Base-by-base conservation (phyloP, 2,797 vertebrate species). In the Acipenser ruthenus region DNA sequence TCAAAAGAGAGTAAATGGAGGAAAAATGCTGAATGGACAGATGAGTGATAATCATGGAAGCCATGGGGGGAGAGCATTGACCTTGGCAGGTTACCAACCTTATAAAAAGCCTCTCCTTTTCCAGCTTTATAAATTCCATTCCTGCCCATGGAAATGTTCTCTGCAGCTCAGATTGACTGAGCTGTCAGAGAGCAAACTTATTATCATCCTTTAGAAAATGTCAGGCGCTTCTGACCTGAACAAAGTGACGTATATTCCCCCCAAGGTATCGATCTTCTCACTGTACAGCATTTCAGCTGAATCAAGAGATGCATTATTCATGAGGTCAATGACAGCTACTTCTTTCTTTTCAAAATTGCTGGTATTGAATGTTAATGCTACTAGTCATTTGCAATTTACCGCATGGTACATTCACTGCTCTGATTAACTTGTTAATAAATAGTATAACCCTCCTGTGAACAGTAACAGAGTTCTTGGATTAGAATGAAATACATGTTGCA, bases 91-190 rank as follows among this genome's bases (percentile, higher is more conserved):
- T 49, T 49, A 9, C 59, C 52, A 37, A 15, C 51, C 23, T 13
- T 51, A 51, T 60, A 11, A 49, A 15, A 10, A 5, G 15, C 51
- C 59, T 49, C 15, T 15, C 48, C 58, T 50, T 18, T 62, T 47
- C 66, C 6, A 50, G 1, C 10, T 37, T 49, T 11, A 50, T 52
- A 15, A 66, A 65, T 15, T 11, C 50, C 50, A 8, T 58, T 11
- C 60, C 56, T 49, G 51, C 49, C 50, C 47, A 13, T 58, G 60
- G 50, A 62, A 56, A 53, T 63, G n/a, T 66, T 50, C 55, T 64
- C 56, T 72, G 73, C 64, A 73, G 65, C 67, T 74, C 71, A 73
- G 65, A 70, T 63, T 68, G 74, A 75, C 69, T 47, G 71, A 73
- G 70, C 50, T 37, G 60, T 50, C 53, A 6, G 53, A 55, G n/a